Base-by-base conservation (phyloP, 2,888 invertebrate species). In the Xestia ashworthii region DNA sequence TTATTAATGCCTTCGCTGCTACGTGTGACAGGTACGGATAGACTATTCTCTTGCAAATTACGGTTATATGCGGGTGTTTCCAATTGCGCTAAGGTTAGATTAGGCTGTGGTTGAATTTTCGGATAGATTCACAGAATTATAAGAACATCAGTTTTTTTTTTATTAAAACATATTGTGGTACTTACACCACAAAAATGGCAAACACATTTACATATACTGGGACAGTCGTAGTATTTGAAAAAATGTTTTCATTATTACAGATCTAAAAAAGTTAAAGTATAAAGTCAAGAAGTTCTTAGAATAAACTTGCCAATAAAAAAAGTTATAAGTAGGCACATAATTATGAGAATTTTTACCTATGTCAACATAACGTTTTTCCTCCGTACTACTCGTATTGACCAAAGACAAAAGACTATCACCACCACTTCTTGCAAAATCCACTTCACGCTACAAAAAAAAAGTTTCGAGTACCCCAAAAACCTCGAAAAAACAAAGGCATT, bases 21-120 rank as follows among this genome's bases (percentile, higher is more conserved):
- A 82, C 85, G 84, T 85, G 85, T 85, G 75, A 85, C 86, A 84
- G 85, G 85, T 85, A 83, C 71, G 67, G 71, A 80, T 85, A 82
- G 76, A 67, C 74, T 65, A 70, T 84, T 81, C 81, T 79, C 74
- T 58, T 46, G 71, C 73, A 84, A 84, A 84, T 84, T 84, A 76
- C 74, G 71, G 60, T 12, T 75, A 55, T 62, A 55, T 48, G 50
- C 22, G 74, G n/a, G 14, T 65, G 55, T 55, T 25, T 71, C 73
- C 53, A 53, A 82, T 44, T 82, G 71, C 53, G 71, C 11, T 16
- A 60, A n/a, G 9, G 64, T 65, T 19, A 62, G 25, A 22, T 64
- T 80, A 53, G 3, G 25, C 38, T 60, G 44, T 81, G n/a, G 38
- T 14, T n/a, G 22, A 32, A 38, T 19, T 38, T 38, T 62, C 60